These are phyloP conservation scores for Protomyctophum bolini DNA, from an alignment of 2,113 vertebrate genomes.

Conservation along the genomic window DNA sequence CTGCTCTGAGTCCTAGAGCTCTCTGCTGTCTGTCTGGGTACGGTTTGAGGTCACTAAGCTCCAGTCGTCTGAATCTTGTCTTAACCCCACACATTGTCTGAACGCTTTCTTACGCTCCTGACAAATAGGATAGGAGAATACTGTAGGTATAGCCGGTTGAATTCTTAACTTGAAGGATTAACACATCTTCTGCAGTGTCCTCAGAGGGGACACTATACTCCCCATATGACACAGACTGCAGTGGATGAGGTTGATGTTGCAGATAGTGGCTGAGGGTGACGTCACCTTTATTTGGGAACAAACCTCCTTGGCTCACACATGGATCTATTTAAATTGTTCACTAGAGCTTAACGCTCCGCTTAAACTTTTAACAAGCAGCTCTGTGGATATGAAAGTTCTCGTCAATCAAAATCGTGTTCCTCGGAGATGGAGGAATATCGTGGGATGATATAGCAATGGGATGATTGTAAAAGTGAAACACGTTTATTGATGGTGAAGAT, in stretches of 20 bases:
- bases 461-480: neutral
- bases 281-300: slow-evolving; percentile 34
- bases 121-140: neutral
- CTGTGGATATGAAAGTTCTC: slow-evolving; percentile 14
- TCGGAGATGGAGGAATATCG: neutral
- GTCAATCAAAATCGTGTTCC: slow-evolving; percentile 19
- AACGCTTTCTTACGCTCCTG: neutral
- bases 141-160: slow-evolving; percentile 5
- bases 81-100: neutral
- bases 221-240: slow-evolving; percentile 39
- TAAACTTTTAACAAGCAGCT: slow-evolving; percentile 39
- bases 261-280: slow-evolving; percentile 21
- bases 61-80: no score
- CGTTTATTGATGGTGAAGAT: slow-evolving; percentile 15
- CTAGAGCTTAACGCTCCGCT: slow-evolving; percentile 22
- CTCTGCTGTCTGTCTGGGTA: no score
- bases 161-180: slow-evolving; percentile 25
- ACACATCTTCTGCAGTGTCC: slow-evolving; percentile 5
- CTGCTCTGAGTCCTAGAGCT: no score
- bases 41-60: no score
- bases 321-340: slow-evolving; percentile 59
- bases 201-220: slow-evolving; percentile 25
- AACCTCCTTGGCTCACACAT: slow-evolving; percentile 41
- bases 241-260: slow-evolving; percentile 20
- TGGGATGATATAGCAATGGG: neutral